phyloP scores from a whole-genome alignment of 2,797 vertebrate species.

The Sebastes matsubarae region DNA sequence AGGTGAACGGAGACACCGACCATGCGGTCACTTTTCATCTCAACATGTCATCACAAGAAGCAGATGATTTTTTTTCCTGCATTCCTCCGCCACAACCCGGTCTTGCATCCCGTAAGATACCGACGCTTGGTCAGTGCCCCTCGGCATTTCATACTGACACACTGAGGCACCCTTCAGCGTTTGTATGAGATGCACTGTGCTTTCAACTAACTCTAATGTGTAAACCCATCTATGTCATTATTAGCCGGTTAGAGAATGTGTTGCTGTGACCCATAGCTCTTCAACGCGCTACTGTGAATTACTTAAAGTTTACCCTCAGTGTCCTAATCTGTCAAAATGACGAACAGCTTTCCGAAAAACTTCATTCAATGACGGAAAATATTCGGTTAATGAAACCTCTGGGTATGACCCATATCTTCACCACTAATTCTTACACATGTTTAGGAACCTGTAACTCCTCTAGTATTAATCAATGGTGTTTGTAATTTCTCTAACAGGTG shows the following conservation, averaged over 20 bases:
- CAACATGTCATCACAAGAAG: too few species aligned
- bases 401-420: background rate
- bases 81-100: background rate
- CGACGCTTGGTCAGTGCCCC: background rate
- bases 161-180: background rate
- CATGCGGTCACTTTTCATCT: too few species aligned
- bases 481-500: constrained; percentile 86
- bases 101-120: too few species aligned
- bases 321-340: background rate
- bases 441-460: background rate
- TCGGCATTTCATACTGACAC: too few species aligned
- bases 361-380: background rate
- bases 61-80: background rate
- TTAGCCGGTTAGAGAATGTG: background rate
- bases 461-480: constrained; percentile 67
- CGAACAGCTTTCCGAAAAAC: background rate
- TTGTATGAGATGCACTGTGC: background rate
- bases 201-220: background rate
- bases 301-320: background rate
- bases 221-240: background rate
- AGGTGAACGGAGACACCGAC: too few species aligned
- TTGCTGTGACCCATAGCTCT: background rate
- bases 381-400: background rate
- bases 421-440: background rate
- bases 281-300: background rate